phyloP scores from a whole-genome alignment of 2,797 vertebrate species.

The Sarcophilus harrisii region DNA sequence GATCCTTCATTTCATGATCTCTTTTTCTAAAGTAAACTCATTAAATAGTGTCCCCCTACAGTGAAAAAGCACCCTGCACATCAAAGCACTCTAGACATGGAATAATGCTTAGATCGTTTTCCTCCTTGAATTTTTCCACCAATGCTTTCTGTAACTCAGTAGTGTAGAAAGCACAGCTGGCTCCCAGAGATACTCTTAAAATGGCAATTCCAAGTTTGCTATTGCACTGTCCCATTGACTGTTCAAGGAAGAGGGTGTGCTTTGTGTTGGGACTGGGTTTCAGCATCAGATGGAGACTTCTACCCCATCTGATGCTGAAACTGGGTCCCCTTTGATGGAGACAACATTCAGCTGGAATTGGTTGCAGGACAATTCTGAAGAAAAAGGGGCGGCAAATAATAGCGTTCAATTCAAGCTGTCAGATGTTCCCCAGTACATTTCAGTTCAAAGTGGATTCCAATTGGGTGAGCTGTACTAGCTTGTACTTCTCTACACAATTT shows the following conservation, averaged over 20 bases:
- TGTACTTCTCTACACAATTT: constrained; percentile 98
- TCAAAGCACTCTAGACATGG: constrained; percentile 95
- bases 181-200: constrained; percentile 92
- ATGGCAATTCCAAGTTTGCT: constrained; percentile 94
- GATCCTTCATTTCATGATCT: constrained; percentile 97
- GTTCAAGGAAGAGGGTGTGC: constrained; percentile 98
- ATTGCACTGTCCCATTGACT: constrained; percentile 96
- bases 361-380: constrained; percentile 97
- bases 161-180: constrained; percentile 92
- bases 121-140: constrained; percentile 96
- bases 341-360: constrained; percentile 98
- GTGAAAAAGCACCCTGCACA: constrained; percentile 98
- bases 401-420: constrained; percentile 96
- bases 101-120: constrained; percentile 96
- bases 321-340: constrained; percentile 97
- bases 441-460: constrained; percentile 99
- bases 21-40: constrained; percentile 96
- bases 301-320: constrained; percentile 93
- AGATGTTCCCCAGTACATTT: constrained; percentile 96
- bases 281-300: constrained; percentile 93
- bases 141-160: constrained; percentile 95
- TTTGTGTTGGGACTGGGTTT: constrained; percentile 93
- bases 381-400: constrained; percentile 94
- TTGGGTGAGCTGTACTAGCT: constrained; percentile 95
- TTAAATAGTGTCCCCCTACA: constrained; percentile 96